Conservation (phyloP, 2,797 vertebrate species). For the Netta rufina region DNA sequence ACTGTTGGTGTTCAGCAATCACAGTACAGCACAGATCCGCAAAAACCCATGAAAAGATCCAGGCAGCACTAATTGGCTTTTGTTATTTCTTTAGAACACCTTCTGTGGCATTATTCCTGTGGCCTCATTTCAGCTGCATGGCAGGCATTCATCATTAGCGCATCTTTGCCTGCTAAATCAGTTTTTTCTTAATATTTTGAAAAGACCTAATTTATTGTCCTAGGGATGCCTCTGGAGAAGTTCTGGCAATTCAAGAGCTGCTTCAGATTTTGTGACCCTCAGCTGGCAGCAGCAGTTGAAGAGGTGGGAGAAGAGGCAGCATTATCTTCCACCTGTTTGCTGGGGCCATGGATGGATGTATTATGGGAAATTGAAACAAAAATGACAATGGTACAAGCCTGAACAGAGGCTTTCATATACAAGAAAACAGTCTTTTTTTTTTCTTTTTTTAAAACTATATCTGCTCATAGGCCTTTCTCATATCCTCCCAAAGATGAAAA, state of each 20-base stretch:
- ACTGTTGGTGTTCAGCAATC: not conserved
- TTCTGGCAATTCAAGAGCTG: not conserved
- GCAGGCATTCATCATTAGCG: not conserved
- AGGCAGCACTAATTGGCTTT: conserved; percentile 5
- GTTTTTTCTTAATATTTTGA: not conserved
- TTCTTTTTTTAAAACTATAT: not conserved
- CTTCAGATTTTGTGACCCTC: not conserved
- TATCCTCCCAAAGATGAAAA: not conserved
- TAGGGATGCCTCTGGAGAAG: not conserved
- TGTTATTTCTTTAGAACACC: conserved; percentile 15
- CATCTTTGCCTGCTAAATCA: not conserved
- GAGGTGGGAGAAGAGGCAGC: not conserved
- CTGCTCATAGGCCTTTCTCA: not conserved
- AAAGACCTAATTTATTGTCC: not conserved
- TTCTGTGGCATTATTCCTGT: not conserved
- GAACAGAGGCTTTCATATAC: not conserved
- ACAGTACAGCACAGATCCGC: not conserved
- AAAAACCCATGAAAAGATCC: not conserved
- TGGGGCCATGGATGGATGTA: not conserved
- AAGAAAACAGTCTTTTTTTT: not conserved
- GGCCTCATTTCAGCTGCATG: conserved; percentile 10
- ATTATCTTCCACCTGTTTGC: not conserved
- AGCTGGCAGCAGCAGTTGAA: not conserved
- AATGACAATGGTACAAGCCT: not conserved
- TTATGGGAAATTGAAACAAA: not conserved